Evolutionary conservation across 2,113 vertebrate species (phyloP).

Genomic region (Charina bottae): DNA sequence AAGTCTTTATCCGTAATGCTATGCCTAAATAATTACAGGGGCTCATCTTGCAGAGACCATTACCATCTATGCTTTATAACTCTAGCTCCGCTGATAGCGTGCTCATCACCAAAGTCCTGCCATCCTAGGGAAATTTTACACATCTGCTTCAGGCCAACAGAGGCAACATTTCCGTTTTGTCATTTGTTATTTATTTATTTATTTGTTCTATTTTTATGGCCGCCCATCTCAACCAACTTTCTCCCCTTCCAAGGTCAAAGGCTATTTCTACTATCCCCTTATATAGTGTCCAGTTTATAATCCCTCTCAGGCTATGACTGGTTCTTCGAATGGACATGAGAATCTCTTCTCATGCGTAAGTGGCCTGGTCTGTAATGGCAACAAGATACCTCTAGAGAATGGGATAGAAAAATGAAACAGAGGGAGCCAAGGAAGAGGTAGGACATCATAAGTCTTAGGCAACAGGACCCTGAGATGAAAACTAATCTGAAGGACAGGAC

Average conservation of each 20-base stretch:
- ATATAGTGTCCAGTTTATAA: neutral
- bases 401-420: neutral
- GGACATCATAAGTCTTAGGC: neutral
- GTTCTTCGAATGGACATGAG: neutral
- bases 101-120: neutral
- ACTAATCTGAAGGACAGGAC: neutral
- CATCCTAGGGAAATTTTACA: neutral
- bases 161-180: neutral
- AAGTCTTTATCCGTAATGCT: neutral
- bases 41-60: neutral
- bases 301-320: neutral
- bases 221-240: no score
- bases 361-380: neutral
- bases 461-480: neutral
- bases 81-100: neutral
- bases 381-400: neutral
- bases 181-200: neutral
- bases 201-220: no score
- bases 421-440: neutral
- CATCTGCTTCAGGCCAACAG: neutral
- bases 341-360: neutral
- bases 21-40: slow-evolving; percentile 17
- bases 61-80: neutral
- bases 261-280: neutral
- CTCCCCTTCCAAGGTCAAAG: neutral